Evolutionary conservation across 2,888 invertebrate species (phyloP).

Genomic region (Rhyacophila evoluta): DNA sequence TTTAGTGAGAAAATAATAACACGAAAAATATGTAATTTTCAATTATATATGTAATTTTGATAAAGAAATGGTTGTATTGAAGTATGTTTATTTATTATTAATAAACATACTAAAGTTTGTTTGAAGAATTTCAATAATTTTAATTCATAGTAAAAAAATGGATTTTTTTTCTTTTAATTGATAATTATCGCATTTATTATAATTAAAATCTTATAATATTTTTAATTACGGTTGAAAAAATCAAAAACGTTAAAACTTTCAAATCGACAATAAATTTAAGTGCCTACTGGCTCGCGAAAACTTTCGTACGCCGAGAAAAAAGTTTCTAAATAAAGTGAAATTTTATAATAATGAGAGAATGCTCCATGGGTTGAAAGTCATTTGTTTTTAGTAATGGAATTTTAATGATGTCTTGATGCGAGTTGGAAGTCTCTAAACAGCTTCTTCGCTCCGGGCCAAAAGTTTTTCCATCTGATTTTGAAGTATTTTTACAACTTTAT

Average conservation of each 20-base stretch:
- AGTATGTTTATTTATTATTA: no score
- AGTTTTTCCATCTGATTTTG: constrained; percentile 47
- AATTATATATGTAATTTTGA: no score
- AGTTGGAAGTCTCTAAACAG: constrained; percentile 51
- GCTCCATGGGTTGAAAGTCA: constrained; percentile 49
- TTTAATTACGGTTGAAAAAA: background rate
- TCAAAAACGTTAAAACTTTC: background rate
- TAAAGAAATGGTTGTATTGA: no score
- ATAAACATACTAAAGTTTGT: no score
- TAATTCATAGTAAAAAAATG: no score
- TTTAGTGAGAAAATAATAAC: no score
- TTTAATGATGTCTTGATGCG: constrained; percentile 55
- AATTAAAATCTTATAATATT: background rate
- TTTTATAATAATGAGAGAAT: constrained; percentile 44
- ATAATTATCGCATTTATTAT: no score
- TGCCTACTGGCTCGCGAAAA: constrained; percentile 16
- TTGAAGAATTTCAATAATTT: no score
- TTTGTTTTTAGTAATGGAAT: constrained; percentile 55
- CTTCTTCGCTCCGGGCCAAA: constrained; percentile 36
- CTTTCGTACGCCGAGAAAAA: constrained; percentile 23
- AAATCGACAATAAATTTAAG: constrained; percentile 14
- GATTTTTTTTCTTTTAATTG: no score
- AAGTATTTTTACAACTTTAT: constrained; percentile 50
- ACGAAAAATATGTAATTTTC: no score
- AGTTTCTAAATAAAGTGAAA: constrained; percentile 31